Conservation (phyloP, 1,140 invertebrate genomes). For the Daktulosphaira vitifoliae region DNA sequence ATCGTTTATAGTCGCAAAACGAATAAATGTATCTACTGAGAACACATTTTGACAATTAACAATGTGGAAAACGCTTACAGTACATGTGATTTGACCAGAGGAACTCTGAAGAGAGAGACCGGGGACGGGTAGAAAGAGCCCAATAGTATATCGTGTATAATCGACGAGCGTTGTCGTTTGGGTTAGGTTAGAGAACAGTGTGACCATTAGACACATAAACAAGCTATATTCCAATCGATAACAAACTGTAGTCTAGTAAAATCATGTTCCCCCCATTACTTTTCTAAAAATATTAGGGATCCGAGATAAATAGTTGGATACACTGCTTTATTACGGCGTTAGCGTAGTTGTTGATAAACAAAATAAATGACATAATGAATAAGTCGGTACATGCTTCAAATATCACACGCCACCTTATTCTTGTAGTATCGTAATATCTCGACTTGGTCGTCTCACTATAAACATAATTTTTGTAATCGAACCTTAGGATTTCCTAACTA, state of each 20-base stretch:
- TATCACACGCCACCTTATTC: slow-evolving; percentile 25
- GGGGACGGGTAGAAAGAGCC: background rate
- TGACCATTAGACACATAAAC: background rate
- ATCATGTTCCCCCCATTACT: no score
- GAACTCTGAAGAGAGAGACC: slow-evolving; percentile 29
- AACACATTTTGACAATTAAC: slow-evolving; percentile 23
- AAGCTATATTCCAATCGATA: background rate
- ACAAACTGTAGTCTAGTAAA: no score
- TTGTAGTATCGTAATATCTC: background rate
- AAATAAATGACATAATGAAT: background rate
- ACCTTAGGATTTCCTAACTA: no score
- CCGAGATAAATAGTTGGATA: background rate
- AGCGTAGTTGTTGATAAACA: slow-evolving; percentile 22
- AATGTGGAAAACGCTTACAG: slow-evolving; percentile 23
- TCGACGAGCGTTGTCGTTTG: background rate
- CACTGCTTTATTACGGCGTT: background rate
- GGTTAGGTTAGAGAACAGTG: slow-evolving; percentile 26
- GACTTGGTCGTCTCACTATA: no score
- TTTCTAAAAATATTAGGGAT: no score
- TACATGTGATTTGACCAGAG: slow-evolving; percentile 32
- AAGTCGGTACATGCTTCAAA: no score
- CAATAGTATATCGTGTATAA: background rate
- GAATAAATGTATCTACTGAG: slow-evolving; percentile 25
- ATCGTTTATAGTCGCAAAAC: slow-evolving; percentile 12
- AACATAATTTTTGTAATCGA: no score